Conservation (phyloP, 2,113 vertebrate species). For the Saguinus imperator region DNA sequence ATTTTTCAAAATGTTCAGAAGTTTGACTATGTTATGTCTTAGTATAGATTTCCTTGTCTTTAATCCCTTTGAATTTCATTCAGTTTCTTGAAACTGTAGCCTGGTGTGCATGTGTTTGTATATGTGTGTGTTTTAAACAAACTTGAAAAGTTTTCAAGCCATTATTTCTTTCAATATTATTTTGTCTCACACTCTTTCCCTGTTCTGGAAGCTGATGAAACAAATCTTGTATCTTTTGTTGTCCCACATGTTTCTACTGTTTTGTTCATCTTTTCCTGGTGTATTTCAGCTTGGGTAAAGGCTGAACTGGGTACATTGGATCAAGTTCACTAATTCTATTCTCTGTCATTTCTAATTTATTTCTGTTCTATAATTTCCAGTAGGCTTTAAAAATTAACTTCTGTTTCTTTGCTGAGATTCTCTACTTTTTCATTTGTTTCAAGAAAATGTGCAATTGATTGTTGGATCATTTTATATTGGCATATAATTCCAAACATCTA, state of each 20-base stretch:
- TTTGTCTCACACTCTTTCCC: background rate
- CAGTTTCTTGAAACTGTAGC: background rate
- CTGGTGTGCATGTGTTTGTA: background rate
- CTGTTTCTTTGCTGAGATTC: background rate
- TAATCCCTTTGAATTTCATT: background rate
- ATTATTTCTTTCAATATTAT: background rate
- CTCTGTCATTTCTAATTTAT: background rate
- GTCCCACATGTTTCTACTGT: background rate
- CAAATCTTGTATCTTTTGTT: background rate
- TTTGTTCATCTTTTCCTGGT: background rate
- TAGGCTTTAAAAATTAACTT: background rate
- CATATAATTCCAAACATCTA: background rate
- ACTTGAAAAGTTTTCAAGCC: background rate
- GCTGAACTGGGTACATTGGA: background rate
- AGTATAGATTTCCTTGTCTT: background rate
- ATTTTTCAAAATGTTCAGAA: background rate
- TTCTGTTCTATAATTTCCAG: background rate
- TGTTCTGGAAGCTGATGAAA: background rate
- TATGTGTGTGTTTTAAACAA: background rate
- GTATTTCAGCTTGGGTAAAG: background rate
- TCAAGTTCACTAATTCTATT: background rate
- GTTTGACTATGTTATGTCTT: background rate
- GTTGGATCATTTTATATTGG: background rate
- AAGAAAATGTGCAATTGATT: background rate
- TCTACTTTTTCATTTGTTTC: background rate